A percentile compares a stretch with the other conserved stretches of the same genome.
phyloP scores from a whole-genome alignment of 2,113 vertebrate species.

The Orycteropus afer region DNA sequence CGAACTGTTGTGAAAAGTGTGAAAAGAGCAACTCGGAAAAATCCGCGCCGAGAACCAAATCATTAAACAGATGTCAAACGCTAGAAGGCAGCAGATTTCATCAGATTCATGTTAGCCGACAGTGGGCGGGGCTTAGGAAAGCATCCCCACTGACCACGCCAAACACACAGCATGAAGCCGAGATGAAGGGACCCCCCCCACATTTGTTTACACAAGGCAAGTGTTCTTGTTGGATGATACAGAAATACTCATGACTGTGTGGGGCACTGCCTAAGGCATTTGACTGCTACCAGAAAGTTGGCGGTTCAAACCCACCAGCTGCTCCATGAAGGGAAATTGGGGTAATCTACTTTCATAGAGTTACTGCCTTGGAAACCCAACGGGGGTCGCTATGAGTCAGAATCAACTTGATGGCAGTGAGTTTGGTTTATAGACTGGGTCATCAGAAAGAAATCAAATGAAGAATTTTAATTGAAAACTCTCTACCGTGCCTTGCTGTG shows the following conservation, averaged over 20 bases:
- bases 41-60: background rate
- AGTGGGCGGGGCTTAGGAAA: background rate
- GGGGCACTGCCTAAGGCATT: too few relatives aligned
- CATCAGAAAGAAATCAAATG: background rate
- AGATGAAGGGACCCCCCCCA: background rate
- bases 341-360: too few relatives aligned
- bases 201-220: background rate
- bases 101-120: fast-evolving
- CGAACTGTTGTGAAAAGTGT: background rate
- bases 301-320: too few relatives aligned
- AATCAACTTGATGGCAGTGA: too few relatives aligned
- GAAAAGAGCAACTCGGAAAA: background rate
- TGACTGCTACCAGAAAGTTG: too few relatives aligned
- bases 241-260: background rate
- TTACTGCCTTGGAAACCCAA: too few relatives aligned
- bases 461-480: background rate
- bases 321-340: too few relatives aligned
- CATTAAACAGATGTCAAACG: background rate
- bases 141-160: too few relatives aligned
- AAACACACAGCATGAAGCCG: background rate
- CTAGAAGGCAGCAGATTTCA: background rate
- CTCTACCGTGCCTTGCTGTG: fast-evolving
- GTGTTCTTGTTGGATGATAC: background rate
- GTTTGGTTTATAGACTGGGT: background rate
- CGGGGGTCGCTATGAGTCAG: too few relatives aligned